Conservation (phyloP, 2,888 invertebrate genomes). For the Phyllotreta cruciferae region DNA sequence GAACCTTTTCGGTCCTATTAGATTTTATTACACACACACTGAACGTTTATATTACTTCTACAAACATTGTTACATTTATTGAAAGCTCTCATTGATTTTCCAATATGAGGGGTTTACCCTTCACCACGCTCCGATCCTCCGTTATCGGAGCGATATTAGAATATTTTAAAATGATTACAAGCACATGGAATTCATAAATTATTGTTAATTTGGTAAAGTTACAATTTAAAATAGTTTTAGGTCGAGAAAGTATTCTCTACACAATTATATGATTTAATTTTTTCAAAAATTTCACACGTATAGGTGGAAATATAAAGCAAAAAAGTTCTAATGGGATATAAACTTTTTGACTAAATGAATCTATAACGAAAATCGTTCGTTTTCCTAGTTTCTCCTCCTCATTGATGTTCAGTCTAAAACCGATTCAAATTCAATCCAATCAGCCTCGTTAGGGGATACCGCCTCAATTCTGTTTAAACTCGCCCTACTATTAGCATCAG, state of each 20-base stretch:
- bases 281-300: too few relatives aligned
- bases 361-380: constrained; percentile 22
- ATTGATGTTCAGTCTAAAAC: constrained; percentile 58
- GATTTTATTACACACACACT: constrained; percentile 48
- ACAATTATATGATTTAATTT: too few relatives aligned
- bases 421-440: constrained; percentile 60
- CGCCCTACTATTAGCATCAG: constrained; percentile 39
- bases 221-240: too few relatives aligned
- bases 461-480: constrained; percentile 58
- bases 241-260: too few relatives aligned
- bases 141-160: constrained; percentile 18
- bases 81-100: constrained; percentile 35
- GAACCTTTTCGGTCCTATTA: constrained; percentile 52
- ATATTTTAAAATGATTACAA: constrained; percentile 5
- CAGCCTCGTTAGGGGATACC: constrained; percentile 57
- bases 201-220: too few relatives aligned
- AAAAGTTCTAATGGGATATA: too few relatives aligned
- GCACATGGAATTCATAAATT: too few relatives aligned
- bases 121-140: constrained; percentile 5
- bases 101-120: constrained; percentile 27
- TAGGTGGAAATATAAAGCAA: too few relatives aligned
- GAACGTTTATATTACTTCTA: constrained; percentile 48
- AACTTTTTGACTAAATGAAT: constrained; percentile 4
- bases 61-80: constrained; percentile 42
- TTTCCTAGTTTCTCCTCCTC: constrained; percentile 53